Evolutionary conservation across 2,113 vertebrate species (phyloP), one percentile per base, ranked within the genome.

Genomic region (Lates calcarifer): DNA sequence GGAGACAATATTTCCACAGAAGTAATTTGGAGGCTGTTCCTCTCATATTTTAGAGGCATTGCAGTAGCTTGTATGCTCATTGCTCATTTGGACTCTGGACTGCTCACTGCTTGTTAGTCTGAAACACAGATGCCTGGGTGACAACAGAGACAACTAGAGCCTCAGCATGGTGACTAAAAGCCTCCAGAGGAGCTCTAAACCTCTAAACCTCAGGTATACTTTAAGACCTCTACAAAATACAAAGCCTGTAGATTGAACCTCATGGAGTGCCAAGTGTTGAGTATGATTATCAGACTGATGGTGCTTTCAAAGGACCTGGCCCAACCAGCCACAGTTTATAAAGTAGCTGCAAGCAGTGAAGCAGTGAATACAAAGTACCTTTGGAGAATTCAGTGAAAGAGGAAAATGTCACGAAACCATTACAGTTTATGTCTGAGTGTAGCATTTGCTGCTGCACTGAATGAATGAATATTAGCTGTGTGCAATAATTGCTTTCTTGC

Each of bases 311-410:
- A 55, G 41, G 74, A 73, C 1, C 2, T 0, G 20, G 45, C 28
- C 31, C 20, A 9, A 45, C 15, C 11, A 45, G 57, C 15, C 33
- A 39, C 29, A 35, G 24, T 28, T 31, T 53, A n/a, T 28, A 20
- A 60, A 74, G 57, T 80, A 28, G 11, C 37, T 53, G 20, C 28
- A 80, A 65, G 67, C 24, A 39, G 72, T 37, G 65, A 47, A 35
- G 63, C n/a, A 43, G 43, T 24, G 47, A 88, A 76, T 33, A 68
- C 49, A 77, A 89, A 81, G 76, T 37, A 71, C 20, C 65, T 71
- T 77, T 47, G 5, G 1, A 51, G n/a, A 41, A 37, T 22, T 41
- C 39, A 5, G n/a, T 1, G 41, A 63, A 33, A 49, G 56, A 55
- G 3, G 45, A 49, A 57, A 71, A 81, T 66, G 43, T 26, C 37